Base-by-base conservation (phyloP, 2,113 vertebrate species). In the Paradoxurus hermaphroditus region DNA sequence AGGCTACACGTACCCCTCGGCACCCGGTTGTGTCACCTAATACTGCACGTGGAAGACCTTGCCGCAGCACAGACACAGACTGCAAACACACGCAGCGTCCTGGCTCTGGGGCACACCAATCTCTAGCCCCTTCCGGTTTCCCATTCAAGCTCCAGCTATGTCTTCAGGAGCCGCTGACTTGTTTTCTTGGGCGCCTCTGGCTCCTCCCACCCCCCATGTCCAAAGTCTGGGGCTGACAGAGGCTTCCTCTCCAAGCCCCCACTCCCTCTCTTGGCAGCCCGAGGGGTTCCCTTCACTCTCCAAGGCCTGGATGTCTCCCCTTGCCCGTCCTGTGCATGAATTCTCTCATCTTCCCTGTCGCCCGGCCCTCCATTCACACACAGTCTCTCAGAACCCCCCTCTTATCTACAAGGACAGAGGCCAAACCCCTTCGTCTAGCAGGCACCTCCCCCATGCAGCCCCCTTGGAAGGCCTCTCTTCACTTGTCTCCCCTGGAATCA, bases 1-100 rank as follows among this genome's bases (percentile, higher is more conserved):
- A 4, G 4, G 2, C 46, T 5, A 3, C 19, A 5, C 46, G 23
- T 6, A 10, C 41, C 34, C 4, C 13, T 23, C 1, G 0, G 13
- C 56, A 36, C 18, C 3, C 8, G 49, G 27, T 23, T 25, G 79
- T 46, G 25, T 3, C 46, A 34, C 62, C 3, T 25, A 10, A 3
- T 12, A 1, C 41, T n/a, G 13, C 19, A 14, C 7, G 11, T 23
- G 0, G 41, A 70, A 34, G 44, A 41, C 36, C 34, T 27, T 41
- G 14, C 9, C 39, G 5, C 4, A 1, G 11, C 65, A 6, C 73
- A 49, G 4, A 39, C 7, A 27, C 82, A 11, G 73, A 46, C 21
- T 11, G 75, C 94, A 18, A 16, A 27, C 59, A 46, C 16, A 6
- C 1, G 9, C 25, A 4, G 11, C 34, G 34, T 13, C 7, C 89